Percentiles rank a stretch among this genome's conserved stretches.
These are phyloP conservation scores for Psilopsiagon aurifrons DNA, from an alignment of 2,113 vertebrate genomes.

Conservation along the genomic window DNA sequence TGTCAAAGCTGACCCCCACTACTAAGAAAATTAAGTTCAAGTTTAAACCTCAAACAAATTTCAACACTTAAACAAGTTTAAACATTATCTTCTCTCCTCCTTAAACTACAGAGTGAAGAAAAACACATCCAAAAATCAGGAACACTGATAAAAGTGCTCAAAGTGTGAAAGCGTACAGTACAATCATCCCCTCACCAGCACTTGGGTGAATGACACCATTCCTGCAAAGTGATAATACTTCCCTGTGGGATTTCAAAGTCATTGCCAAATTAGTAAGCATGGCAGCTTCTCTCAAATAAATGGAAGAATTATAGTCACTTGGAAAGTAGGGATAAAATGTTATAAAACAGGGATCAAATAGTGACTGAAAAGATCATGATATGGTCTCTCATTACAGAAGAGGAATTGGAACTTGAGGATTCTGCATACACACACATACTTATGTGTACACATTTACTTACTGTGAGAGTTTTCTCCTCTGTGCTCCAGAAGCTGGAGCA, in stretches of 20 bases:
- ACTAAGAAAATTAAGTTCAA: neutral
- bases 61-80: neutral
- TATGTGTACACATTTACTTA: fast-evolving
- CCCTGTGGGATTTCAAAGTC: neutral
- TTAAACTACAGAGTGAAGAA: neutral
- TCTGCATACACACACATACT: neutral
- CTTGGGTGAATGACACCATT: neutral
- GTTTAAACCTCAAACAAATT: neutral
- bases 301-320: neutral
- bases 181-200: neutral
- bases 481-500: neutral
- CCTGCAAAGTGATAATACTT: neutral
- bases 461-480: neutral
- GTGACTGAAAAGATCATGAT: neutral
- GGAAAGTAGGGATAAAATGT: neutral
- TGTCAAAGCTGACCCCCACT: neutral
- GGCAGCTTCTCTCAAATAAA: neutral
- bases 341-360: neutral
- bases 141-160: neutral
- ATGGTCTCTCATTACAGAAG: neutral
- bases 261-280: neutral
- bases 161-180: neutral
- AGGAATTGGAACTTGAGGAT: neutral
- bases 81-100: neutral
- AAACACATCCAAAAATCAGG: neutral